A percentile compares a stretch with the other conserved stretches of the same genome.
Conservation (phyloP, 35 echinoderm and acorn worm genomes). For the Lytechinus pictus region DNA sequence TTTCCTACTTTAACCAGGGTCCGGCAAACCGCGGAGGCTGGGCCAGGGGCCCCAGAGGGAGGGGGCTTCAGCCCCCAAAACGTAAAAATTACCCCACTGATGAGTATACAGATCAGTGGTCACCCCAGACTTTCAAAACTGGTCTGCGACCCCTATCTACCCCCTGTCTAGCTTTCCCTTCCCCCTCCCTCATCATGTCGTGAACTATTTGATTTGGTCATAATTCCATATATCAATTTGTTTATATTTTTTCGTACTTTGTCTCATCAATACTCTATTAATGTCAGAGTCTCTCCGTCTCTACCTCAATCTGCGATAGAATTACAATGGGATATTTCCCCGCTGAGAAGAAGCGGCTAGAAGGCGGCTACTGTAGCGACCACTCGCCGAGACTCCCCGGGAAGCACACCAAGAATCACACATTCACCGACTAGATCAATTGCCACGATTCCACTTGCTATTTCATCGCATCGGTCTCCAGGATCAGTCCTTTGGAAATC, state of each 20-base stretch:
- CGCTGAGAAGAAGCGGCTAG: constrained; percentile 10
- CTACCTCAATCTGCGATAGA: neutral
- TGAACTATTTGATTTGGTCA: neutral
- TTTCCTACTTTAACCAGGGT: no score
- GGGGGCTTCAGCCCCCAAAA: no score
- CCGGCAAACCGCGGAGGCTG: no score
- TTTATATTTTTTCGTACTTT: neutral
- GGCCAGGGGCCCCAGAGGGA: no score
- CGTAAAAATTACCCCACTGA: no score
- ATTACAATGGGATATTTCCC: neutral
- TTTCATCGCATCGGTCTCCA: neutral
- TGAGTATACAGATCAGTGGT: no score
- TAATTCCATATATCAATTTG: neutral
- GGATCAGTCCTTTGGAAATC: neutral
- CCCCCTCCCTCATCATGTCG: no score
- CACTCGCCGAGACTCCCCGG: constrained; percentile 37
- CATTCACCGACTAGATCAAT: neutral
- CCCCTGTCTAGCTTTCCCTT: no score
- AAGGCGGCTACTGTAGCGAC: constrained; percentile 39
- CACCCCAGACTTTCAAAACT: no score
- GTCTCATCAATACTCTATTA: neutral
- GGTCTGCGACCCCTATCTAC: no score
- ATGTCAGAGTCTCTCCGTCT: neutral
- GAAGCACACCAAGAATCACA: constrained; percentile 20
- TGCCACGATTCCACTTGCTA: neutral